Evolutionary conservation across 1,140 invertebrate genomes (phyloP), one percentile per base, ranked within the genome.

Genomic region (Temnothorax longispinosus): DNA sequence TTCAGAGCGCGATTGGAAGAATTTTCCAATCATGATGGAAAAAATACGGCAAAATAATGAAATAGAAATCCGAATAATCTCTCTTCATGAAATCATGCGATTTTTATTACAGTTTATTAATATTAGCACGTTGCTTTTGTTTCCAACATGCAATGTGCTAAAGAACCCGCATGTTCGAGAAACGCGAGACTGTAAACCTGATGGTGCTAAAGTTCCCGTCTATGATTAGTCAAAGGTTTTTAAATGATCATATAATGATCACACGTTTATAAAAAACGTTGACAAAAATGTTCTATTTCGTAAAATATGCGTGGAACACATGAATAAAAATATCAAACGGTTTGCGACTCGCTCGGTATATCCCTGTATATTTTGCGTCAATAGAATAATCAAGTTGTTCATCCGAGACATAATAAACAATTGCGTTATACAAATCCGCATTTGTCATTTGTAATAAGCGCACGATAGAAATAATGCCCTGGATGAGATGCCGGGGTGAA

Each of bases 381-480:
- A 78, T 64, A 18, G 13, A 78, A 64, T 21, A 13, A 38, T 52
- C 15, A 11, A 35, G 38, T 27, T 56, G 60, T 21, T 54, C 54
- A 44, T 58, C 11, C 1, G 18, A 27, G 8, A 41, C 11, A 18
- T 81, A 18, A 67, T 38, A 65, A 80, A 44, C 38, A 67, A 50
- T 67, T 56, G 21, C 15, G 6, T 69, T 38, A 44, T 65, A 81
- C 21, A 76, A 60, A 56, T 41, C 15, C 52, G 50, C 3, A 27
- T 32, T 32, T 38, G 21, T 38, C 5, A 32, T 44, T 32, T 5
- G 21, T 18, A 32, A 58, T 32, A 11, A 56, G 65, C 10, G n/a
- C 50, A n/a, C 5, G 2, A 81, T 58, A 41, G 27, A 44, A 81
- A 81, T 41, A 71, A 81, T 71, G 38, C 52, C 38, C 62, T 71